Percentiles rank a stretch among this genome's conserved stretches.
These are phyloP conservation scores for Indri indri DNA, from an alignment of 2,113 vertebrate genomes.

Conservation along the genomic window DNA sequence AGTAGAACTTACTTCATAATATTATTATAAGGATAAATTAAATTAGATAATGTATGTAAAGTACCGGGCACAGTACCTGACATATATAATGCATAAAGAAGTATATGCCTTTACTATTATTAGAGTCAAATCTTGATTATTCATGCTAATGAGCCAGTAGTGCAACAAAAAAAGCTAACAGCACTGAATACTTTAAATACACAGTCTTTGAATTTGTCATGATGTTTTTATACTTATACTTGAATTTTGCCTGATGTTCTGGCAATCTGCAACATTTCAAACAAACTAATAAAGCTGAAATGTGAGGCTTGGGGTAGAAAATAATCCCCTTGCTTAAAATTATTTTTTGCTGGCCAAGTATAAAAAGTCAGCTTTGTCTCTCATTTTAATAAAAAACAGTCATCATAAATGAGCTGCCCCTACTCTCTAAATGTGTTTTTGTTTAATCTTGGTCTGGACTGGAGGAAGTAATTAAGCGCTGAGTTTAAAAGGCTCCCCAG, in stretches of 20 bases:
- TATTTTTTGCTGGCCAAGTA: not conserved
- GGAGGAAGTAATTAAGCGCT: slow-evolving; percentile 22
- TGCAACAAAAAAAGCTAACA: not conserved
- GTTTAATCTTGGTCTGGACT: slow-evolving; percentile 33
- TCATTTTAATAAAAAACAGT: slow-evolving; percentile 35
- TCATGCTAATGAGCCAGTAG: not conserved
- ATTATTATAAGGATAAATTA: not conserved
- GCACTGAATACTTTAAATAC: not conserved
- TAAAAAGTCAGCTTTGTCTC: slow-evolving; percentile 47
- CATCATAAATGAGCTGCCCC: not conserved
- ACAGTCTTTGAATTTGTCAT: not conserved
- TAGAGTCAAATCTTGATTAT: not conserved
- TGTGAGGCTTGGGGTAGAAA: not conserved
- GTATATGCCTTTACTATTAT: not conserved
- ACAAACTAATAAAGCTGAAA: slow-evolving; percentile 19
- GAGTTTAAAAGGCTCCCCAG: slow-evolving; percentile 18
- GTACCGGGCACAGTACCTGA: not conserved
- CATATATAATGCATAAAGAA: not conserved
- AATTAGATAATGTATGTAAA: slow-evolving; percentile 30
- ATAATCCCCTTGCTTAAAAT: slow-evolving; percentile 32
- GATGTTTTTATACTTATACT: slow-evolving; percentile 15
- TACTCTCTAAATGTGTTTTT: slow-evolving; percentile 31
- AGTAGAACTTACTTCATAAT: not conserved
- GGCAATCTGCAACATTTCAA: not conserved
- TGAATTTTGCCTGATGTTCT: not conserved